Conservation (phyloP, 2,113 vertebrate species). For the Oenanthe oenanthe region DNA sequence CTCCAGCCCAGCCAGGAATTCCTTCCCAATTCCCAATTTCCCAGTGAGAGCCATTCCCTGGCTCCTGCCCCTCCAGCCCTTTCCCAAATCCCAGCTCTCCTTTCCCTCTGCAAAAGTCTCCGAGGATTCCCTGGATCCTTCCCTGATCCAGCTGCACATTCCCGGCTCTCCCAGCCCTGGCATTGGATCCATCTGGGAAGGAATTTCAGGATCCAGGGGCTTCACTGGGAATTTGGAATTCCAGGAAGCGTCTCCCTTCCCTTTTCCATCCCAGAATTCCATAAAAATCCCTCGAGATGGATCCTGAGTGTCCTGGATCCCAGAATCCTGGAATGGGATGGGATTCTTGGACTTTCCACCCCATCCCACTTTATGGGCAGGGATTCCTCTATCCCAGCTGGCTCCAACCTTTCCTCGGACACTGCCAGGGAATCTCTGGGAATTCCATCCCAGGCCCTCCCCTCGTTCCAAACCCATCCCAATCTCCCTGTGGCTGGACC, state of each 20-base stretch:
- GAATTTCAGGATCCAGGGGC: too few species aligned
- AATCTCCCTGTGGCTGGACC: fast-evolving
- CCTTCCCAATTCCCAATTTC: neutral
- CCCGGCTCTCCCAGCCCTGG: neutral
- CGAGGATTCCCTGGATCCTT: too few species aligned
- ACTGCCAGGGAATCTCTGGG: too few species aligned
- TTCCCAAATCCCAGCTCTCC: too few species aligned
- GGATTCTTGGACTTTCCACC: too few species aligned
- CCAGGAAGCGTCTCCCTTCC: neutral
- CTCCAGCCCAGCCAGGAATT: neutral
- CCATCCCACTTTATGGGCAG: too few species aligned
- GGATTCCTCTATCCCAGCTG: fast-evolving
- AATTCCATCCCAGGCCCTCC: neutral
- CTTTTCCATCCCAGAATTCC: neutral
- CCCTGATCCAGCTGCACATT: too few species aligned
- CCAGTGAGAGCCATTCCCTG: neutral
- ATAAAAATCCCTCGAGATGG: neutral
- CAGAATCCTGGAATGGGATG: neutral
- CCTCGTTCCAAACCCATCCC: too few species aligned
- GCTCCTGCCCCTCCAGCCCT: too few species aligned
- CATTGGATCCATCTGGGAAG: too few species aligned
- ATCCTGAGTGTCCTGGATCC: neutral
- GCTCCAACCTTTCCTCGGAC: neutral
- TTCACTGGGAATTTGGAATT: too few species aligned
- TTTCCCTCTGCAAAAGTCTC: too few species aligned